phyloP scores from a whole-genome alignment of 2,888 invertebrate species.

The Pomacea canaliculata region DNA sequence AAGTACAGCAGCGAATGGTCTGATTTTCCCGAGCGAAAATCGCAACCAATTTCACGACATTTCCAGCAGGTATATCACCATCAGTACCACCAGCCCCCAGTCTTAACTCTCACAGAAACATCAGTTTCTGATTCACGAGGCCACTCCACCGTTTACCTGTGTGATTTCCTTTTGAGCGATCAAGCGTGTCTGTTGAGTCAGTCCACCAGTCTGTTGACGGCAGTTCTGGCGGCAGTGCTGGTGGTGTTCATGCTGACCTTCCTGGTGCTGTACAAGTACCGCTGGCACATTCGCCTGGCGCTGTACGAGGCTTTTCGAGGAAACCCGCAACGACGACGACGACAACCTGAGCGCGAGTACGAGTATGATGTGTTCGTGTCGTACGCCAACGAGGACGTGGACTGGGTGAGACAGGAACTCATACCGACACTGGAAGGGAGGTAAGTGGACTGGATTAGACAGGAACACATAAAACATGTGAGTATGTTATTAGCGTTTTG shows the following conservation, averaged over 20 bases:
- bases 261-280: constrained; percentile 71
- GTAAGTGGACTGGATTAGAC: no score
- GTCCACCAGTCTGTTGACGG: constrained; percentile 14
- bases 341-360: no score
- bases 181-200: constrained; percentile 30
- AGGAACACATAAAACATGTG: no score
- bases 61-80: no score
- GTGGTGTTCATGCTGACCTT: constrained; percentile 33
- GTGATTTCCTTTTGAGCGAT: neutral
- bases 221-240: constrained; percentile 17
- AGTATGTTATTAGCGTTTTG: no score
- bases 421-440: constrained; percentile 76
- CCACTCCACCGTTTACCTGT: neutral
- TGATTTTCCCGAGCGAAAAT: no score
- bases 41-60: no score
- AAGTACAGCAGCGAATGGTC: no score
- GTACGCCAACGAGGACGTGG: constrained; percentile 71
- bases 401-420: constrained; percentile 77
- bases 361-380: no score
- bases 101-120: no score
- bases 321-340: no score
- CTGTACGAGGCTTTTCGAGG: constrained; percentile 48
- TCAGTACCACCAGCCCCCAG: neutral
- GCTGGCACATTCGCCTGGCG: constrained; percentile 74
- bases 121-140: no score